Conservation (phyloP, 53 echinoderm and acorn worm species). For the Pentamera pediparva region DNA sequence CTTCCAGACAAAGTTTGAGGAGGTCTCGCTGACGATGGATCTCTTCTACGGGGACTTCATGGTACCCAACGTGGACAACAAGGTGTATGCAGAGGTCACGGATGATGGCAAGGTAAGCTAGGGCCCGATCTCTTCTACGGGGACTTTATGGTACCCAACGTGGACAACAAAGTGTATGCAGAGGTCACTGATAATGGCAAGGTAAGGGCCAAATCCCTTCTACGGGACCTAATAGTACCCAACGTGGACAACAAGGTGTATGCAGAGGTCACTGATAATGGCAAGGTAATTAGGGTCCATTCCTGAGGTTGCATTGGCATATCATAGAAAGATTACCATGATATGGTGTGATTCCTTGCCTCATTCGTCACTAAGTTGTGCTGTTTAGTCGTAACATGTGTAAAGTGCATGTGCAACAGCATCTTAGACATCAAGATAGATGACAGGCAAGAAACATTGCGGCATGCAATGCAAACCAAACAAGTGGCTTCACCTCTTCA, state of each 20-base stretch:
- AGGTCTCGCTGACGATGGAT: conserved; percentile 55
- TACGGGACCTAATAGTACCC: conserved; percentile 95
- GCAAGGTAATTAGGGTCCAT: no score
- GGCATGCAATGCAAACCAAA: no score
- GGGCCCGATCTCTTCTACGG: conserved; percentile 77
- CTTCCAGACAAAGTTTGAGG: conserved; percentile 63
- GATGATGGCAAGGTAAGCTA: conserved; percentile 70
- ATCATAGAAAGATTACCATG: no score
- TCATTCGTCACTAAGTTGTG: no score
- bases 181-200: conserved; percentile 65
- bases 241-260: conserved; percentile 96
- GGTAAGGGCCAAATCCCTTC: conserved; percentile 65
- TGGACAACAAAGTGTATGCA: conserved; percentile 88
- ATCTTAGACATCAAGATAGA: no score
- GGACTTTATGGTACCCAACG: conserved; percentile 96
- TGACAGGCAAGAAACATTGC: no score
- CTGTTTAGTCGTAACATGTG: no score
- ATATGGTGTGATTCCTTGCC: no score
- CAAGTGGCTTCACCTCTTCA: no score
- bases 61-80: conserved; percentile 96
- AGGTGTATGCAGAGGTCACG: conserved; percentile 69
- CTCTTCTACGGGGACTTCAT: conserved; percentile 92
- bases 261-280: conserved; percentile 57
- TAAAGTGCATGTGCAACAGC: no score
- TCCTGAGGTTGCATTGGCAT: no score